Conservation (phyloP, 2,888 invertebrate genomes). For the Leuctra nigra region DNA sequence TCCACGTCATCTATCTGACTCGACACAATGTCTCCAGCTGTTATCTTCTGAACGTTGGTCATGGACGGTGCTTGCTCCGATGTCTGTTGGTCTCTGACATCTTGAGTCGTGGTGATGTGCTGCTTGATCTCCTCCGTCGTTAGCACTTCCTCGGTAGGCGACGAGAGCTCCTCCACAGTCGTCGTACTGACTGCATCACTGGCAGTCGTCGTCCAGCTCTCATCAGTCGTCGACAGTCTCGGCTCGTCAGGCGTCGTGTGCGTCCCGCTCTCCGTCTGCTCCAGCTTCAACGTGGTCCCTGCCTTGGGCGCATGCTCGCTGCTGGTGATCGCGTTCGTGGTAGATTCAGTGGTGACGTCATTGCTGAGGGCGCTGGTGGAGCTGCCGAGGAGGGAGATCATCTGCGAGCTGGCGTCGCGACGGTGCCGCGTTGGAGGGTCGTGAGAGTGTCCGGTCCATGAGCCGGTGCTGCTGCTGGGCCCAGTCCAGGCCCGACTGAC, state of each 20-base stretch:
- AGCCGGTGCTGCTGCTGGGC: slow-evolving; percentile 7
- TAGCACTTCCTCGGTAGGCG: neutral
- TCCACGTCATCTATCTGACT: neutral
- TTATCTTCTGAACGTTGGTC: neutral
- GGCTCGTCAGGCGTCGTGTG: slow-evolving; percentile 7
- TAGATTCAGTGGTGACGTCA: slow-evolving; percentile 32
- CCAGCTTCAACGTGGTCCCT: slow-evolving; percentile 8
- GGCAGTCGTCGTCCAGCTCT: neutral
- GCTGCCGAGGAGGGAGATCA: slow-evolving; percentile 30
- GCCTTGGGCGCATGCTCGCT: neutral
- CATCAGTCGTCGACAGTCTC: neutral
- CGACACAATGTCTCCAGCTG: neutral
- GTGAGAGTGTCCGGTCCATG: neutral
- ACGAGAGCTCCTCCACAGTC: neutral
- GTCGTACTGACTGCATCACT: neutral
- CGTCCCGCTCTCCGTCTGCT: slow-evolving; percentile 7
- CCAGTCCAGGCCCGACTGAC: neutral
- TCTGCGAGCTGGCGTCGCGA: slow-evolving; percentile 30
- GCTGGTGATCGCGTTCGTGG: slow-evolving; percentile 2
- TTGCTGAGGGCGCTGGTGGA: slow-evolving; percentile 24
- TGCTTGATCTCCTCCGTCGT: neutral
- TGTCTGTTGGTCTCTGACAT: neutral
- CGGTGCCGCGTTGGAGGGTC: slow-evolving; percentile 32
- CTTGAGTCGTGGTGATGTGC: neutral
- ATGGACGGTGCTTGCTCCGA: neutral